Evolutionary conservation across 1,140 invertebrate genomes (phyloP).

Genomic region (Eupristina koningsbergeri): DNA sequence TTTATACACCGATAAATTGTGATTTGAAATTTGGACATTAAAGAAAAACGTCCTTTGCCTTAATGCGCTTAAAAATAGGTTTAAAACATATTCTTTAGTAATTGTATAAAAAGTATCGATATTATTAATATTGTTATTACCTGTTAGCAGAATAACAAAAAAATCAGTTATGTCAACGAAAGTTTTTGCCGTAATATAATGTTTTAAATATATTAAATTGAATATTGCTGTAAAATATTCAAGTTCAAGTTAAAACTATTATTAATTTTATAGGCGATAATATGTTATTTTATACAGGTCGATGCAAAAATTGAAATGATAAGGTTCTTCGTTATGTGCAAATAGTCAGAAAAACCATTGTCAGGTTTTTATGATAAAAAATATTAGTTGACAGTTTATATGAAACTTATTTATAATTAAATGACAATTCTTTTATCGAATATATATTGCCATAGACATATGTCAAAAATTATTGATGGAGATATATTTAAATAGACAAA

Average conservation of each 20-base stretch:
- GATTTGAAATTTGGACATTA: neutral
- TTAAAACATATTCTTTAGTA: constrained; percentile 27
- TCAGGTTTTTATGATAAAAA: neutral
- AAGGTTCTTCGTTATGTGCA: neutral
- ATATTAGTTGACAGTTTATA: neutral
- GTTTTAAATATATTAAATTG: neutral
- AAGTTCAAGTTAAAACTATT: neutral
- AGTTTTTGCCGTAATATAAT: constrained; percentile 20
- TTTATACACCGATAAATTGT: neutral
- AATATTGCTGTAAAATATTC: neutral
- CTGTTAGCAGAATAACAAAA: constrained; percentile 6
- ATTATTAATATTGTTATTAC: neutral
- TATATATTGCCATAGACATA: neutral
- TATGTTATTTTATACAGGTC: neutral
- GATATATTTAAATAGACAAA: neutral
- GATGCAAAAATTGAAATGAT: neutral
- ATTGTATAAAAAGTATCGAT: constrained; percentile 15
- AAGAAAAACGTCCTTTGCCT: constrained; percentile 33
- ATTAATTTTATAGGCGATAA: neutral
- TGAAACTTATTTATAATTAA: neutral
- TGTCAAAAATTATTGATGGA: neutral
- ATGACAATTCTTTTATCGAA: neutral
- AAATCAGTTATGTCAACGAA: constrained; percentile 18
- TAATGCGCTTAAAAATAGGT: constrained; percentile 17
- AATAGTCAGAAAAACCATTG: neutral